Conservation (phyloP, 2,888 invertebrate species). For the Machimus rusticus region DNA sequence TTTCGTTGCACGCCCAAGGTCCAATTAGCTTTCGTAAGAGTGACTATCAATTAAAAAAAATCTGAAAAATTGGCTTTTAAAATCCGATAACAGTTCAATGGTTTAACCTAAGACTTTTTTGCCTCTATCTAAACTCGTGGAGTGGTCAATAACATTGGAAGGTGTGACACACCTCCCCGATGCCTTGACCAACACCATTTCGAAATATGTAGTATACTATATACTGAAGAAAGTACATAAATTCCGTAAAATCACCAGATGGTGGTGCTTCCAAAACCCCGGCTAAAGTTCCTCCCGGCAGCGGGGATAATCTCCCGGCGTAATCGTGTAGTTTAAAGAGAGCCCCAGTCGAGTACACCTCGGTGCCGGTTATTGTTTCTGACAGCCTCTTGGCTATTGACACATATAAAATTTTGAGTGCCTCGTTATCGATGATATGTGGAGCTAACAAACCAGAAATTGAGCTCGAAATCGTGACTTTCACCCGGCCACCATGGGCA, state of each 20-base stretch:
- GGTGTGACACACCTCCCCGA: not conserved
- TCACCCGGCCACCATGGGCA: not conserved
- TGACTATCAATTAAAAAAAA: not conserved
- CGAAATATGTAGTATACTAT: not conserved
- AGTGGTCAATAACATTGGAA: not conserved
- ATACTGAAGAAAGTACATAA: not conserved
- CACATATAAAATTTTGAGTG: slow-evolving; percentile 35
- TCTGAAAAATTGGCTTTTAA: not conserved
- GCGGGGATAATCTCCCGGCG: not conserved
- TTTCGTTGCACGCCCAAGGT: not conserved
- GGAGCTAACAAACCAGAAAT: slow-evolving; percentile 34
- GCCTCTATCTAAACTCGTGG: not conserved
- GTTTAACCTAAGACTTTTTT: not conserved
- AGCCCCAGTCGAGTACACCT: not conserved
- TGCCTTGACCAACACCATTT: not conserved
- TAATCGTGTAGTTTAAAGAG: not conserved
- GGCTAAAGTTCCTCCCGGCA: not conserved
- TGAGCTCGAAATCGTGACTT: not conserved
- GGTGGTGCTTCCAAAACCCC: not conserved
- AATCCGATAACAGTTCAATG: not conserved
- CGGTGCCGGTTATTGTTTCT: slow-evolving; percentile 9
- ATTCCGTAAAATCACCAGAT: not conserved
- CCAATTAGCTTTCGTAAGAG: not conserved
- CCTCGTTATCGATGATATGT: slow-evolving; percentile 31
- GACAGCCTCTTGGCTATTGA: slow-evolving; percentile 21